Evolutionary conservation across 2,888 invertebrate species (phyloP).

Genomic region (Limnephilus rhombicus): DNA sequence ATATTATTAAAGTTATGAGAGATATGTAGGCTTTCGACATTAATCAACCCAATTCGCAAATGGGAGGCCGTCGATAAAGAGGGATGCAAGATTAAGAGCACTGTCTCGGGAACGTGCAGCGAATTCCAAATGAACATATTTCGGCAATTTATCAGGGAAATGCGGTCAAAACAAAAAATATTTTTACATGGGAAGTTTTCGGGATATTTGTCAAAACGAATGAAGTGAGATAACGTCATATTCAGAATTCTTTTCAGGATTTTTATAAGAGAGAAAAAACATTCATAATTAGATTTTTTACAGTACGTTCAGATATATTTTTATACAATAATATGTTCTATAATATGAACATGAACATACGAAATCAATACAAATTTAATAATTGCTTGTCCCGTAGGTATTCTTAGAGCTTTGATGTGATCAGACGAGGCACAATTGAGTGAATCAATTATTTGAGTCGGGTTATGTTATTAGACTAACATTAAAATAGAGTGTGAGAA

Average conservation of each 20-base stretch:
- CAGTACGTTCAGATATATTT: neutral
- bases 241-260: neutral
- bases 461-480: neutral
- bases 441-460: no score
- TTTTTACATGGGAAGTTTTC: neutral
- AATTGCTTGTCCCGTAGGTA: neutral
- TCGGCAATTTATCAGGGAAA: conserved; percentile 15
- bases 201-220: neutral
- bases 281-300: neutral
- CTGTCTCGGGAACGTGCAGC: conserved; percentile 42
- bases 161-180: neutral
- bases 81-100: conserved; percentile 49
- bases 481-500: neutral
- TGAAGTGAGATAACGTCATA: neutral
- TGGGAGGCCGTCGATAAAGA: conserved; percentile 49
- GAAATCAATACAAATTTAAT: neutral
- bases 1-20: neutral
- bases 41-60: conserved; percentile 45
- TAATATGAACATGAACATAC: neutral
- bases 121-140: conserved; percentile 40
- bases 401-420: neutral
- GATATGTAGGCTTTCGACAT: conserved; percentile 27
- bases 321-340: neutral
- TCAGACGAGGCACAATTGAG: neutral
- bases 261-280: neutral